Evolutionary conservation across 1,140 invertebrate species (phyloP).

Genomic region (Subanguina moxae): DNA sequence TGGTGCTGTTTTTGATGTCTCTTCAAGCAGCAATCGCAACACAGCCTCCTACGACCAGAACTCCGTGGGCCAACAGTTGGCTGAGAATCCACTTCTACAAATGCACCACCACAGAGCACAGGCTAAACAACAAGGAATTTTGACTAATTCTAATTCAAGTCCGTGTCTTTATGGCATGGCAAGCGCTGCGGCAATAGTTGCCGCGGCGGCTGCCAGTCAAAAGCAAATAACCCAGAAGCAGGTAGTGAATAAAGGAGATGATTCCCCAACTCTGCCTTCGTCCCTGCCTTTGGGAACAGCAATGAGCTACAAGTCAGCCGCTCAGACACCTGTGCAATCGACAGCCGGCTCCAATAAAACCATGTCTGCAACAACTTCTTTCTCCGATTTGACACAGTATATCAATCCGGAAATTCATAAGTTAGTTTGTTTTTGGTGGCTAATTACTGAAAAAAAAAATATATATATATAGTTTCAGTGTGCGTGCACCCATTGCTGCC

Average conservation of each 20-base stretch:
- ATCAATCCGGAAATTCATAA: constrained; percentile 30
- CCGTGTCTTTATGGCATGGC: neutral
- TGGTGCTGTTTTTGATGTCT: neutral
- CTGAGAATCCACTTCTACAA: neutral
- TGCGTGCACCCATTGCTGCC: neutral
- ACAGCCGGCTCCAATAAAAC: neutral
- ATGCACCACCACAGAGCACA: neutral
- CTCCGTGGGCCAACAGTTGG: neutral
- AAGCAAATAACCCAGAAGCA: neutral
- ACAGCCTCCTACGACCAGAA: neutral
- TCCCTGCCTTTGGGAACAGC: neutral
- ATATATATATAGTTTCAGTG: too few species aligned
- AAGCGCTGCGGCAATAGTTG: neutral
- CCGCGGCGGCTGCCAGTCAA: neutral
- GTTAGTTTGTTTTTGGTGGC: constrained; percentile 5
- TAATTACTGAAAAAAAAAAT: too few species aligned
- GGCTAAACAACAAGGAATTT: neutral
- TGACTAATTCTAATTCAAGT: neutral
- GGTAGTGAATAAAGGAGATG: neutral
- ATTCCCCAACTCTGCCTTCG: neutral
- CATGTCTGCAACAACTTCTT: neutral
- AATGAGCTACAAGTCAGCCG: too few species aligned
- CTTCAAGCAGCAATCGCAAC: neutral
- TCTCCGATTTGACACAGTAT: constrained; percentile 29
- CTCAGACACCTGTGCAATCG: neutral